Evolutionary conservation across 1,140 invertebrate genomes (phyloP).

Genomic region (Ephestia elutella): DNA sequence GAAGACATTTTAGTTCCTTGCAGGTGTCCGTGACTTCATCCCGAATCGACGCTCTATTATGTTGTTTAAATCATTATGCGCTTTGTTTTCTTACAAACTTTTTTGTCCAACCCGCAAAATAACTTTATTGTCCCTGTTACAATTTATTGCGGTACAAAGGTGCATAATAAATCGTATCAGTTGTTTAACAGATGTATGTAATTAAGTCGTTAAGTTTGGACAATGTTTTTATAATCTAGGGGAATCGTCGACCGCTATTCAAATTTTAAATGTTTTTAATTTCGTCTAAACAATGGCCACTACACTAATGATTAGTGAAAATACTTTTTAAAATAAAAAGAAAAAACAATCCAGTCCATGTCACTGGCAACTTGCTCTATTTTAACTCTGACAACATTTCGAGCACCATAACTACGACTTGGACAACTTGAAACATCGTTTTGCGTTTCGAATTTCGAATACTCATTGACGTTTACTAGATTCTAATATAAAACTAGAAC

Average conservation of each 20-base stretch:
- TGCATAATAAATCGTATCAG: slow-evolving; percentile 65
- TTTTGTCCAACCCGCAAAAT: slow-evolving; percentile 47
- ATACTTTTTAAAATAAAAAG: not conserved
- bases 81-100: slow-evolving; percentile 66
- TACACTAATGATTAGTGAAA: not conserved
- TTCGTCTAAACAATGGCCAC: slow-evolving; percentile 37
- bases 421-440: slow-evolving; percentile 42
- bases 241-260: slow-evolving; percentile 26
- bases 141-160: slow-evolving; percentile 60
- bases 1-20: slow-evolving; percentile 60
- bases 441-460: slow-evolving; percentile 54
- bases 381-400: slow-evolving; percentile 44
- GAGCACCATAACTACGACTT: slow-evolving; percentile 23
- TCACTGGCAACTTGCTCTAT: slow-evolving; percentile 26
- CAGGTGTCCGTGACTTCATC: slow-evolving; percentile 56
- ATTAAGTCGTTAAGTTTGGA: slow-evolving; percentile 67
- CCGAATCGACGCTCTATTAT: slow-evolving; percentile 58
- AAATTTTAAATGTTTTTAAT: slow-evolving; percentile 43
- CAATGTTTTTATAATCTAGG: slow-evolving; percentile 49
- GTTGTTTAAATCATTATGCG: slow-evolving; percentile 68
- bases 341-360: not conserved
- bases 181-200: slow-evolving; percentile 67
- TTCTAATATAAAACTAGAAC: slow-evolving; percentile 28
- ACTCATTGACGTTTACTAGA: slow-evolving; percentile 50
- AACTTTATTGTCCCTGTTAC: slow-evolving; percentile 57